Base-by-base conservation (phyloP, 2,888 invertebrate species). In the Pseudococcus jackbeardsleyi region DNA sequence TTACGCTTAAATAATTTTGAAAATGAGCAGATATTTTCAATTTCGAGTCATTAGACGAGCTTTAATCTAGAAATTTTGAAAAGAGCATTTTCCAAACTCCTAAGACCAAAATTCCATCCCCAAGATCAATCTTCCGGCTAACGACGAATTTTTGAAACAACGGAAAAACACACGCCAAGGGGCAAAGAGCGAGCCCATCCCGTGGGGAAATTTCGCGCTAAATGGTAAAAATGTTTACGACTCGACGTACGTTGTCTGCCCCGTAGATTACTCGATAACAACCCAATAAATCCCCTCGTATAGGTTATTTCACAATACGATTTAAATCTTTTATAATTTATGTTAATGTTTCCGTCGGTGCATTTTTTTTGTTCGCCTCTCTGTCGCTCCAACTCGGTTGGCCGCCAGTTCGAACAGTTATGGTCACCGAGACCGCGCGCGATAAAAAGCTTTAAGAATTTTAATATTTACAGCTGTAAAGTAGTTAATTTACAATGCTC, bases 301-400 rank as follows among this genome's bases (percentile, higher is more conserved):
- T 33, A 33, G 68, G 68, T 72, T 42, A 42, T 79, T 79, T 79
- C 79, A 79, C 79, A 79, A 79, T 79, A 79, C 79, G 79, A 79
- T 79, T 79, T 79, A 79, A 79, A 79, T 79, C 79, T 79, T 79
- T 79, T 79, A 79, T 79, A 79, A 79, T 79, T 79, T 79, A 79
- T 79, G 79, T 79, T 79, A 79, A 79, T 79, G 79, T 79, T 42
- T 79, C 72, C 33, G 72, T 79, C 79, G 79, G 39, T 42, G 42
- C 42, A 33, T 39, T 79, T 79, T 79, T 79, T 39, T 77, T 26
- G 8, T 8, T 22, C 33, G 26, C 33, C 79, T 42, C 42, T 42
- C 42, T 42, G 11, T 72, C 33, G 12, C 33, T 26, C 68, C n/a
- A 59, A 19, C 68, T 59, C 72, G 72, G 39, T 26, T 17, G 72